Evolutionary conservation across 2,113 vertebrate species (phyloP).

Genomic region (Naja naja): DNA sequence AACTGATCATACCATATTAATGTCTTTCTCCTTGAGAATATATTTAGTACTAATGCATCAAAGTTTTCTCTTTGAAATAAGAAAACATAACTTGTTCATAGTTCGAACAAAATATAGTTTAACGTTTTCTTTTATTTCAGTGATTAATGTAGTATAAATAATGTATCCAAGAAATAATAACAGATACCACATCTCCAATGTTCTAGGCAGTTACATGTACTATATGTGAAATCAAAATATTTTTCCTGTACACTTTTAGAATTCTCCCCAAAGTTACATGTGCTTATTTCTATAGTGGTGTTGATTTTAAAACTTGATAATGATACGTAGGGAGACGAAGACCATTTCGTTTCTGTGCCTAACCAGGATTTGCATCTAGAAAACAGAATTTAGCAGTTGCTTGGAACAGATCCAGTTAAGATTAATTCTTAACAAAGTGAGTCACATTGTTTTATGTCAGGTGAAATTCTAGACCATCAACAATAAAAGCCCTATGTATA

Average conservation of each 20-base stretch:
- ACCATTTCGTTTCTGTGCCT: background rate
- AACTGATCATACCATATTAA: background rate
- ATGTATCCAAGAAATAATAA: background rate
- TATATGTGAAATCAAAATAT: background rate
- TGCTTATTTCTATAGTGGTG: background rate
- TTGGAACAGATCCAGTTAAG: too few species aligned
- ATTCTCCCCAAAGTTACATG: background rate
- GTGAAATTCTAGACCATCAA: background rate
- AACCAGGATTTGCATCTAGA: background rate
- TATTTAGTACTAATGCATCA: background rate
- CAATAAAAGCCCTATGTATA: background rate
- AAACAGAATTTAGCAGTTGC: background rate
- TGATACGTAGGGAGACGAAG: background rate
- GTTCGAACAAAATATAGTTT: fast-evolving
- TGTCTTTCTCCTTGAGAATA: background rate
- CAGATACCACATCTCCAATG: background rate
- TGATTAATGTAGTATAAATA: background rate
- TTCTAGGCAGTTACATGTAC: background rate
- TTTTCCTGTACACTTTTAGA: background rate
- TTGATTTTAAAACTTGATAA: background rate
- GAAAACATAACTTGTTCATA: background rate
- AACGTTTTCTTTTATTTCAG: background rate
- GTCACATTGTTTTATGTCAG: background rate
- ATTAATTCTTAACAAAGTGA: background rate
- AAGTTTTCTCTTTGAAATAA: background rate